A percentile compares a stretch with the other conserved stretches of the same genome.
These are phyloP conservation scores for Bombus polaris DNA, from an alignment of 1,140 invertebrate species.

Conservation along the genomic window DNA sequence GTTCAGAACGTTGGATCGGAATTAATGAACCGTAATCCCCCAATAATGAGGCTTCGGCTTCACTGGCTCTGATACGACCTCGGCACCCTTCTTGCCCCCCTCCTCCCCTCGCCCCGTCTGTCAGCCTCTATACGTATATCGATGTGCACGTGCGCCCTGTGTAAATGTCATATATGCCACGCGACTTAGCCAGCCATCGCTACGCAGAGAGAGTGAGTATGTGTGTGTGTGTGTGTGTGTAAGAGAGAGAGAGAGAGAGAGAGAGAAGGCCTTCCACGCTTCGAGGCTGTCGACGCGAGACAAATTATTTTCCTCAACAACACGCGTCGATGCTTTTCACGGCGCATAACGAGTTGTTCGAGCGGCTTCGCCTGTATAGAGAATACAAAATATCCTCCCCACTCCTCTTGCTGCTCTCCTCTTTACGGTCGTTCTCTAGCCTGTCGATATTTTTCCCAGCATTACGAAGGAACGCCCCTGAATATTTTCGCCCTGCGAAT, in stretches of 20 bases:
- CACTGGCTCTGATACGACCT: constrained; percentile 74
- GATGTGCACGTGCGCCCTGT: constrained; percentile 43
- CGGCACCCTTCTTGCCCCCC: constrained; percentile 49
- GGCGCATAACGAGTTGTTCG: constrained; percentile 47
- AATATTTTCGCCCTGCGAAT: constrained; percentile 37
- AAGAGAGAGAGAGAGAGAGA: background rate
- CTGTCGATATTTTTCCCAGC: constrained; percentile 26
- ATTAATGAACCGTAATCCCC: constrained; percentile 84
- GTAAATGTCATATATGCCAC: constrained; percentile 64
- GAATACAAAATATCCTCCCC: constrained; percentile 26
- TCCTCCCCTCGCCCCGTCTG: too few relatives aligned
- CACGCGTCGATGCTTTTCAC: constrained; percentile 60
- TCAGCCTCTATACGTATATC: constrained; percentile 32
- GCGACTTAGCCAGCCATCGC: constrained; percentile 44
- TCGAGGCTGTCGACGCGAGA: constrained; percentile 60
- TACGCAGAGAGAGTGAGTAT: background rate
- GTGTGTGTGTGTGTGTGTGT: too few relatives aligned
- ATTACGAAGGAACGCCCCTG: constrained; percentile 9
- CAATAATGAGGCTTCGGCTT: constrained; percentile 81
- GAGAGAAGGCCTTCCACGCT: constrained; percentile 32
- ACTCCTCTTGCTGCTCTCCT: background rate
- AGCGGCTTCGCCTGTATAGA: constrained; percentile 31
- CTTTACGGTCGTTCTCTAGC: constrained; percentile 2
- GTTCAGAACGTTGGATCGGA: constrained; percentile 72
- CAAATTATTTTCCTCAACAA: constrained; percentile 65